Evolutionary conservation across 1,140 invertebrate species (phyloP).

Genomic region (Oedothorax gibbosus): DNA sequence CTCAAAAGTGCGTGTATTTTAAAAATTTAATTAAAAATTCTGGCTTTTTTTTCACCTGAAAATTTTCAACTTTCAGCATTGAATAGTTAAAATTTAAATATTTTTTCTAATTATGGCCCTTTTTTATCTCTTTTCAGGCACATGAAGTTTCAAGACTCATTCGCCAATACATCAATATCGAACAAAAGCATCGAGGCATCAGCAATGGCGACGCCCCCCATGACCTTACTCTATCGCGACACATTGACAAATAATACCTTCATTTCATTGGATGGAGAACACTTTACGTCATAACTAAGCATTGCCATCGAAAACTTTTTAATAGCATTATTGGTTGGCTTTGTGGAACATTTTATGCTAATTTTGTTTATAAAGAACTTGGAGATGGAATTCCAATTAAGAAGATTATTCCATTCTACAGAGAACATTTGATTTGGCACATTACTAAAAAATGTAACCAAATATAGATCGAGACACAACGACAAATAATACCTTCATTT

Average conservation of each 20-base stretch:
- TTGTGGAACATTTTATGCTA: neutral
- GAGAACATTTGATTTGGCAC: neutral
- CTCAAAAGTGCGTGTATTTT: too few relatives aligned
- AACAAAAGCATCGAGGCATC: constrained; percentile 70
- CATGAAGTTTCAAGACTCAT: constrained; percentile 89
- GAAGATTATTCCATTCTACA: neutral
- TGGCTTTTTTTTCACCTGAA: too few relatives aligned
- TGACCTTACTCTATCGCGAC: constrained; percentile 51
- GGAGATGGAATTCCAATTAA: neutral
- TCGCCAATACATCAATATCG: constrained; percentile 93
- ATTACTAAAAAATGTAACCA: neutral
- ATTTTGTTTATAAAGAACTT: neutral
- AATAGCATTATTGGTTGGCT: neutral
- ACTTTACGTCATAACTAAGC: neutral
- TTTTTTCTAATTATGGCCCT: neutral
- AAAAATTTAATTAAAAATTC: too few relatives aligned
- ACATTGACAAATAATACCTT: constrained; percentile 30
- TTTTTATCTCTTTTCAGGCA: constrained; percentile 66
- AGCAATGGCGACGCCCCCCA: constrained; percentile 46
- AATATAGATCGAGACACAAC: constrained; percentile 32
- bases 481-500: constrained; percentile 15
- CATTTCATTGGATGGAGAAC: neutral
- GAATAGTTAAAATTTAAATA: too few relatives aligned
- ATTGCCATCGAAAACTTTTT: neutral
- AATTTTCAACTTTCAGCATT: too few relatives aligned